Percentiles rank a stretch among this genome's conserved stretches.
Evolutionary conservation across 2,797 vertebrate genomes (phyloP).

Genomic region (Poeciliopsis gracilis): DNA sequence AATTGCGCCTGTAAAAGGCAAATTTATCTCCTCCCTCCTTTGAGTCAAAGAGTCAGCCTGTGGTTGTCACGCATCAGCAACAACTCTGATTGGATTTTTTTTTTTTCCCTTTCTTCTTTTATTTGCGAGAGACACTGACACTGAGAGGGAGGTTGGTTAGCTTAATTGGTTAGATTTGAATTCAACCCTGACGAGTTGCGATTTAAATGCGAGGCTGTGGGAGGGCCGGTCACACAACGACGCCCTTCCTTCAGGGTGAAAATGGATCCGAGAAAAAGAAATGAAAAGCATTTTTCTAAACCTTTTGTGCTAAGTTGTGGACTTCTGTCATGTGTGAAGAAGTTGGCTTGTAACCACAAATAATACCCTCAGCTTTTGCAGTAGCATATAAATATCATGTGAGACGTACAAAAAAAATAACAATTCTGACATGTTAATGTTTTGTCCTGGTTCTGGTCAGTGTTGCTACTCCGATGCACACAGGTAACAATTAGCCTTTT

Average conservation of each 20-base stretch:
- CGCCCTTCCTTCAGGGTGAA: conserved; percentile 44
- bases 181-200: conserved; percentile 52
- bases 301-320: conserved; percentile 30
- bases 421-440: neutral
- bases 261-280: conserved; percentile 46
- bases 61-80: conserved; percentile 65
- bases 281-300: conserved; percentile 16
- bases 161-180: conserved; percentile 67
- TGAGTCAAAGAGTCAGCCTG: conserved; percentile 58
- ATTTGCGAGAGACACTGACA: conserved; percentile 34
- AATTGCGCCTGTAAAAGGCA: conserved; percentile 41
- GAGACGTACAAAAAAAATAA: neutral
- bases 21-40: conserved; percentile 56
- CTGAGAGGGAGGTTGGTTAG: conserved; percentile 47
- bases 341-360: conserved; percentile 8
- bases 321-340: conserved; percentile 15
- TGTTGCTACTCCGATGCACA: too few relatives aligned
- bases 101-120: conserved; percentile 3
- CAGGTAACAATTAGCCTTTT: neutral
- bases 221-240: conserved; percentile 48
- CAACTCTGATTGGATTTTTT: conserved; percentile 63
- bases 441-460: neutral
- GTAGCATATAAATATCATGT: conserved; percentile 6
- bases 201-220: conserved; percentile 50
- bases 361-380: conserved; percentile 11